Percentiles rank a stretch among this genome's conserved stretches.
phyloP scores from a whole-genome alignment of 2,113 vertebrate genomes.

The Zosterops lateralis region DNA sequence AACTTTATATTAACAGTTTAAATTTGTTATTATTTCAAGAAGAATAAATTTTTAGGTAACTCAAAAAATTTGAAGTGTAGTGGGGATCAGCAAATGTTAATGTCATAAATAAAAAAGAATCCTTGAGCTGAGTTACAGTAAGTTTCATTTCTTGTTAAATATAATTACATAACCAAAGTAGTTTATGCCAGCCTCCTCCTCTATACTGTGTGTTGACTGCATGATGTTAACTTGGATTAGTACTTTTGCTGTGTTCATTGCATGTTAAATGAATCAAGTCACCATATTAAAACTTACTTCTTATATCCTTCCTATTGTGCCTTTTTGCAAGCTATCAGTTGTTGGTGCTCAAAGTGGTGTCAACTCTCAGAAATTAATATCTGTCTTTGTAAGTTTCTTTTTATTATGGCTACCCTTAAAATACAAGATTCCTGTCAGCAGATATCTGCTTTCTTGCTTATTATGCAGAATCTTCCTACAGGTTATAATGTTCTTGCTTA shows the following conservation, averaged over 20 bases:
- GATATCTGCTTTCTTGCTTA: conserved; percentile 14
- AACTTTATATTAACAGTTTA: background rate
- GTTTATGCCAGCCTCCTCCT: background rate
- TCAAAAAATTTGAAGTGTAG: background rate
- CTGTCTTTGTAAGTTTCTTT: conserved; percentile 73
- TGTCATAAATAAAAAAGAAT: background rate
- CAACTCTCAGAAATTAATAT: conserved; percentile 70
- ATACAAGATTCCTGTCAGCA: conserved; percentile 40
- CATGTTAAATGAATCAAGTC: conserved; percentile 53
- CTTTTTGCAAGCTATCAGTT: conserved; percentile 70
- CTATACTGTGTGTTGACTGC: conserved; percentile 30
- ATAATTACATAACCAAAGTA: background rate
- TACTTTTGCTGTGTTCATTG: conserved; percentile 56
- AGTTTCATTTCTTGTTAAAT: conserved; percentile 34
- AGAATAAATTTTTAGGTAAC: background rate
- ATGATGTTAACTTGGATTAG: conserved; percentile 43
- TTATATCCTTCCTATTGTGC: conserved; percentile 62
- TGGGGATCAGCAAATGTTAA: conserved; percentile 57
- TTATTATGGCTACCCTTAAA: conserved; percentile 59
- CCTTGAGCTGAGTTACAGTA: conserved; percentile 3
- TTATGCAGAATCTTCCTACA: background rate
- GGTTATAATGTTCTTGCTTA: background rate
- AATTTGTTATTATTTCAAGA: background rate
- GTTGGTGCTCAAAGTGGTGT: conserved; percentile 72
- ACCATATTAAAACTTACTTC: conserved; percentile 39